Evolutionary conservation across 2,888 invertebrate genomes (phyloP).

Genomic region (Elegia similella): DNA sequence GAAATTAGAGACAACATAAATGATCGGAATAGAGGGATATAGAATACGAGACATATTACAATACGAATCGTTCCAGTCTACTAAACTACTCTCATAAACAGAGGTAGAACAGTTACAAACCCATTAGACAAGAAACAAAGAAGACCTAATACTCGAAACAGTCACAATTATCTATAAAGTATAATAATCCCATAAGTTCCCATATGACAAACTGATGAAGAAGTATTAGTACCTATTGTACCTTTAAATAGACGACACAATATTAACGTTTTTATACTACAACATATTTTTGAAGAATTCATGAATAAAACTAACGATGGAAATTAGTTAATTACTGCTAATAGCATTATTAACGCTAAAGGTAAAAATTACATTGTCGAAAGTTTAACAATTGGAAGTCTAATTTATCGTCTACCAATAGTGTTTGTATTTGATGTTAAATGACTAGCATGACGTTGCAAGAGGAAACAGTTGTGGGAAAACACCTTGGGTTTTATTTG

Average conservation of each 20-base stretch:
- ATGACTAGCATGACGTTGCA: background rate
- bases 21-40: no score
- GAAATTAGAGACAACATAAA: no score
- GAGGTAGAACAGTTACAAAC: no score
- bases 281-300: background rate
- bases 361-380: background rate
- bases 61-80: no score
- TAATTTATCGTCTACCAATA: background rate
- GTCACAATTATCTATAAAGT: background rate
- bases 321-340: background rate
- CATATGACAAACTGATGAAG: background rate
- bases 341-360: background rate
- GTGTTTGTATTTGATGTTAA: background rate
- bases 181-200: background rate
- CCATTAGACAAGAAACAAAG: background rate
- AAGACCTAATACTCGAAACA: background rate
- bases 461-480: background rate
- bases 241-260: background rate
- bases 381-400: background rate
- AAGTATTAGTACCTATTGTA: background rate
- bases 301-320: background rate
- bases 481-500: conserved; percentile 2
- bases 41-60: no score
- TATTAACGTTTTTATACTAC: background rate
- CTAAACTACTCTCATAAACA: no score